Evolutionary conservation across 2,113 vertebrate genomes (phyloP).

Genomic region (Turnix velox): DNA sequence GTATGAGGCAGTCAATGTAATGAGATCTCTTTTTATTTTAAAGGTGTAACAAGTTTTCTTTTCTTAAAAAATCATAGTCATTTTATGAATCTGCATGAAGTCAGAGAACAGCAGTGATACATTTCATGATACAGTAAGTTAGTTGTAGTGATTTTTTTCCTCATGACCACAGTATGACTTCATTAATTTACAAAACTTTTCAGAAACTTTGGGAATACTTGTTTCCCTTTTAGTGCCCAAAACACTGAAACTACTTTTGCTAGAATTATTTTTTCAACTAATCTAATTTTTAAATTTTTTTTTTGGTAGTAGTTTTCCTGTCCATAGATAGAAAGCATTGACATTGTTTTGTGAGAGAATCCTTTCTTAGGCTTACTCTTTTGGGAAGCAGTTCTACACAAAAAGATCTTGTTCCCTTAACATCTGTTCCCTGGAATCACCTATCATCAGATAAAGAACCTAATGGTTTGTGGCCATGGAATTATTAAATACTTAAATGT

Average conservation of each 20-base stretch:
- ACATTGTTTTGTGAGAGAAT: background rate
- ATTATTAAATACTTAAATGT: background rate
- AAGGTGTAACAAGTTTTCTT: background rate
- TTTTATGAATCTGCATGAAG: background rate
- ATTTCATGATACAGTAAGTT: background rate
- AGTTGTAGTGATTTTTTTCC: background rate
- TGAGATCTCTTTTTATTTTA: background rate
- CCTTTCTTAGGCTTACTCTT: background rate
- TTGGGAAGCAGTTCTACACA: background rate
- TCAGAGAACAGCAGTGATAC: background rate
- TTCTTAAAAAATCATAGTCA: background rate
- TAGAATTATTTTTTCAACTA: background rate
- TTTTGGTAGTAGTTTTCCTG: background rate
- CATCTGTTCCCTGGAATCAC: background rate
- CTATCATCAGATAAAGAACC: background rate
- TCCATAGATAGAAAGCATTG: background rate
- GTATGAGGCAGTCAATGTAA: background rate
- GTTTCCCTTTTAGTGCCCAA: background rate
- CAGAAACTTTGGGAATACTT: background rate
- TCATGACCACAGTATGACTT: background rate
- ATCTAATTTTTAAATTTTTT: background rate
- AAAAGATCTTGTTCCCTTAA: background rate
- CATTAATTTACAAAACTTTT: background rate
- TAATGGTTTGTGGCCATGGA: background rate
- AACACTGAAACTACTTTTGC: background rate